Conservation (phyloP, 1,140 invertebrate genomes). For the Lasioglossum baleicum region DNA sequence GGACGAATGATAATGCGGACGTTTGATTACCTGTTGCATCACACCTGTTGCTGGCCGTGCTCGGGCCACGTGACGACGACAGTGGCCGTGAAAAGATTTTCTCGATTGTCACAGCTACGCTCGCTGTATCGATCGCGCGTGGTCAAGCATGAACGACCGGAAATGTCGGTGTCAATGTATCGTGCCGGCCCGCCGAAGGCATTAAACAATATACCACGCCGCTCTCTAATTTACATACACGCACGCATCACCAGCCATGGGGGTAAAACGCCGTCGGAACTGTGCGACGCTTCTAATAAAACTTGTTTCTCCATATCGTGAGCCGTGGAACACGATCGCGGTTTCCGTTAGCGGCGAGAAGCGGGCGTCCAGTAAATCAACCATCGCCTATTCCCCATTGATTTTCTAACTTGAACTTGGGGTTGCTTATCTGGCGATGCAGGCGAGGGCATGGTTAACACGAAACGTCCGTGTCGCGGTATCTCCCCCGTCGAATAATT, state of each 20-base stretch:
- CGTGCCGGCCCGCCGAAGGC: background rate
- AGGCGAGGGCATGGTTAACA: background rate
- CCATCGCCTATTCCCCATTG: background rate
- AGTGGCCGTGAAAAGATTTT: conserved; percentile 60
- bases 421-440: conserved; percentile 24
- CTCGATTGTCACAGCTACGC: conserved; percentile 42
- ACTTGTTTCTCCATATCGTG: conserved; percentile 5
- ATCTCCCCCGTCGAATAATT: background rate
- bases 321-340: background rate
- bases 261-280: background rate
- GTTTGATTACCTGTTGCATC: conserved; percentile 68
- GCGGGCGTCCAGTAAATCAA: conserved; percentile 11
- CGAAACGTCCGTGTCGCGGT: background rate
- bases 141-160: conserved; percentile 4
- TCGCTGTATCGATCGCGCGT: conserved; percentile 33
- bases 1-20: conserved; percentile 26
- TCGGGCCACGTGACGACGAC: conserved; percentile 47
- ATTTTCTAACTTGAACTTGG: conserved; percentile 21
- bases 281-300: background rate
- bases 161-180: conserved; percentile 26
- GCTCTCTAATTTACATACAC: background rate
- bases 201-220: background rate
- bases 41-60: conserved; percentile 66
- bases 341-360: conserved; percentile 31
- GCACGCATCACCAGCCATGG: background rate